Base-by-base conservation (phyloP, 1,140 invertebrate genomes). In the Homarus americanus region DNA sequence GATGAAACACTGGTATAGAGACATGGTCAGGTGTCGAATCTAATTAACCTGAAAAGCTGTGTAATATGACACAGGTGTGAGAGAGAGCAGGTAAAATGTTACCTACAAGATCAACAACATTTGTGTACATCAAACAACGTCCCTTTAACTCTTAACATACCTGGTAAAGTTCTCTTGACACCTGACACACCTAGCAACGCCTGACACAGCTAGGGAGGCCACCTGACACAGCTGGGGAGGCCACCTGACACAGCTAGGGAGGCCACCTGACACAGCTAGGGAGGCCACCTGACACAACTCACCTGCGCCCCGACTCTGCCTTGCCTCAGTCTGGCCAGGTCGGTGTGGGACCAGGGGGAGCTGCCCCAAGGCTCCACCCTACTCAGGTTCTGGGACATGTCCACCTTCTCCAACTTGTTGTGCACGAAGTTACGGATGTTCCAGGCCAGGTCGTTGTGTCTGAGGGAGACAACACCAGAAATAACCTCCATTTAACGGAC, bases 371-470 rank as follows among this genome's bases (percentile, higher is more conserved):
- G 83, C 32, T 87, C 66, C 49, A 63, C 75, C 28, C 63, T 34
- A 28, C 49, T 96, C 49, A 98, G 95, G 93, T 97, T 96, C 78
- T 95, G 95, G 93, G 96, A 96, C 86, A 98, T 95, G 94, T 98
- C 97, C 66, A 98, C 96, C 86, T 96, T 95, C 69, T 96, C 95
- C 75, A 98, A 95, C 94, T 97, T 96, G 94, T 97, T 98, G 94
- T 97, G 96, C 87, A 97, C 95, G 94, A 97, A 97, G 93, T 96
- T 96, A 91, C 97, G 95, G 90, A 97, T 96, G 93, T 97, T 97
- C 96, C 97, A 97, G 63, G 97, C 96, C 93, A 98, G 96, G 94
- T 98, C 97, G 94, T 98, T 98, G 94, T 98, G 97, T 80, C 97
- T 97, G 94, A 12, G 10, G 40, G 63, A 40, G 38, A 69, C 24